Evolutionary conservation across 2,888 invertebrate species (phyloP).

Genomic region (Agrotis puta): DNA sequence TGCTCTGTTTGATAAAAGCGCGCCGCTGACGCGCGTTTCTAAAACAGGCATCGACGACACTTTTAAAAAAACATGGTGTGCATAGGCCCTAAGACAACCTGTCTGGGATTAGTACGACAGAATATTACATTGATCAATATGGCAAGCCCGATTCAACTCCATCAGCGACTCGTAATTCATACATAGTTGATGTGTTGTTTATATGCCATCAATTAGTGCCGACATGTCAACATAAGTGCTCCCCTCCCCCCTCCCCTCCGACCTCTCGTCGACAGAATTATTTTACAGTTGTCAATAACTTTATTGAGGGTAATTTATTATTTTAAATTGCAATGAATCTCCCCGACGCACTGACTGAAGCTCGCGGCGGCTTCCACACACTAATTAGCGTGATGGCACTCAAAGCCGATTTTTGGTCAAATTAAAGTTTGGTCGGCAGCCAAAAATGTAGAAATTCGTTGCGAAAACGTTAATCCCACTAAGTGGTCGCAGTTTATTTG

Average conservation of each 20-base stretch:
- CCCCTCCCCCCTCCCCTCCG: neutral
- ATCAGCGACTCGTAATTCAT: neutral
- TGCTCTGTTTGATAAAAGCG: too few relatives aligned
- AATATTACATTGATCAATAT: neutral
- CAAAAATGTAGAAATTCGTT: neutral
- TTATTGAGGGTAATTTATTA: neutral
- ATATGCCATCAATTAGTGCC: slow-evolving; percentile 17
- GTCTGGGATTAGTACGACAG: too few relatives aligned
- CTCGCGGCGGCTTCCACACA: neutral
- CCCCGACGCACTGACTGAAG: slow-evolving; percentile 6
- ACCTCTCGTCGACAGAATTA: neutral
- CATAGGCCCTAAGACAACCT: too few relatives aligned
- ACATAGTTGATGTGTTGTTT: slow-evolving; percentile 1
- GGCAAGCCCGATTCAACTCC: neutral
- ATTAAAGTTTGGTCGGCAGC: slow-evolving; percentile 4
- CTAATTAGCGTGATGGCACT: slow-evolving; percentile 22
- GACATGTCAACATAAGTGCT: slow-evolving; percentile 1
- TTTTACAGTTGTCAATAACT: slow-evolving; percentile 7
- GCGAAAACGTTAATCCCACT: slow-evolving; percentile 10
- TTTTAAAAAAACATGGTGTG: too few relatives aligned
- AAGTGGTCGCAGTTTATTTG: neutral
- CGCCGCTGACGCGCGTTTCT: too few relatives aligned
- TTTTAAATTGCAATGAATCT: slow-evolving; percentile 25
- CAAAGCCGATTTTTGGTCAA: slow-evolving; percentile 16
- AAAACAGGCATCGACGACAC: too few relatives aligned